phyloP scores from a whole-genome alignment of 2,888 invertebrate genomes.

The Aspidiotus destructor region DNA sequence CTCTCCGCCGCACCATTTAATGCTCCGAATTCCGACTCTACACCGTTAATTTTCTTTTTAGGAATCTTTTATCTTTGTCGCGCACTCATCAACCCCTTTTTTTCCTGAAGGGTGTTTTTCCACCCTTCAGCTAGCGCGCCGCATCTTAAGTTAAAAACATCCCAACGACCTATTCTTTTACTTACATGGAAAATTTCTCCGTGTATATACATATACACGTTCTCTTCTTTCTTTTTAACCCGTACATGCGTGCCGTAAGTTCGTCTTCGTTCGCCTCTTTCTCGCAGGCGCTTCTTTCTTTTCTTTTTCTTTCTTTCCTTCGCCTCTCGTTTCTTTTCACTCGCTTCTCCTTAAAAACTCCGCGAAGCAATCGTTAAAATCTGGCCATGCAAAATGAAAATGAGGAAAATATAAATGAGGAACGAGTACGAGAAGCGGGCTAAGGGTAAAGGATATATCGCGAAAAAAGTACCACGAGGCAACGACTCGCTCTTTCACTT shows the following conservation, averaged over 20 bases:
- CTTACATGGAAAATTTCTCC: constrained; percentile 32
- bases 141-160: constrained; percentile 34
- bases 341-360: constrained; percentile 23
- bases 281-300: constrained; percentile 25
- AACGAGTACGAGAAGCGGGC: constrained; percentile 34
- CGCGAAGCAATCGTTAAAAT: constrained; percentile 37
- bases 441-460: constrained; percentile 26
- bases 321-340: constrained; percentile 22
- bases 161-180: constrained; percentile 36
- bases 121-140: constrained; percentile 26
- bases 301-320: constrained; percentile 5
- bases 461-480: constrained; percentile 32
- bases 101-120: constrained; percentile 25
- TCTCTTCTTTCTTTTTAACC: constrained; percentile 9
- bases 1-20: background rate
- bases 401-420: constrained; percentile 39
- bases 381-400: constrained; percentile 38
- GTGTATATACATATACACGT: background rate
- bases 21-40: constrained; percentile 9
- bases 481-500: constrained; percentile 31
- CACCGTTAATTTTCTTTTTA: constrained; percentile 49
- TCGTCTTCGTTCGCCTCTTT: constrained; percentile 24
- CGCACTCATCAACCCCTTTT: constrained; percentile 40
- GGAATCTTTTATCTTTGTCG: constrained; percentile 46
- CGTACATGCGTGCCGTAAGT: constrained; percentile 16